Evolutionary conservation across 2,888 invertebrate genomes (phyloP), one percentile per base, ranked within the genome.

Genomic region (Hedychridium roseum): DNA sequence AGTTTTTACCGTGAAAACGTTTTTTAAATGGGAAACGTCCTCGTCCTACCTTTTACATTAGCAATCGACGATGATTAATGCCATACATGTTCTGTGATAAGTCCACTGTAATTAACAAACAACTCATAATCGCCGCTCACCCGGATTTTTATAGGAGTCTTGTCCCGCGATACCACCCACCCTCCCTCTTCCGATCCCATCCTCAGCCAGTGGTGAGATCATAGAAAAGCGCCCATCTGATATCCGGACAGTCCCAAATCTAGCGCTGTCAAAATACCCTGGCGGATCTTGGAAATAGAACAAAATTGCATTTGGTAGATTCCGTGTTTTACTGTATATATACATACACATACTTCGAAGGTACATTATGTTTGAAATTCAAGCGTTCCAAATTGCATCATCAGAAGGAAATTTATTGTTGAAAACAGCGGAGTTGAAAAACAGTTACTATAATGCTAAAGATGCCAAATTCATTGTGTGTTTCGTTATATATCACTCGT

Each of bases 81-180:
- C 79, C 79, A 79, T 79, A 79, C 78, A 78, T 79, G 77, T 79
- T 79, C 79, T 79, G 79, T 79, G 79, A 79, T 79, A 79, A 79
- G 79, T 78, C 77, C 78, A 75, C 74, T 78, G 72, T 77, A 75
- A 77, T 75, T 74, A 77, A 23, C 5, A 23, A 23, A 23, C 23
- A 9, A 23, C 5, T 23, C 9, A 9, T 6, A 23, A 9, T 23
- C 9, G 9, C 23, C 5, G 9, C 9, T 6, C 23, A 23, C 5
- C 9, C 9, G 9, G 5, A 23, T 23, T 23, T 9, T 23, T 9
- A 9, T 6, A 23, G 23, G 23, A 23, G 5, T 23, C 23, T 50
- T 49, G 54, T 57, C 47, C 59, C 68, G 68, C 64, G 64, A 73
- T 68, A 63, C 68, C 66, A 68, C n/a, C n/a, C n/a, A 68, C 70